A percentile compares a stretch with the other conserved stretches of the same genome.
phyloP scores from a whole-genome alignment of 2,888 invertebrate species.

The Elysia crispata region DNA sequence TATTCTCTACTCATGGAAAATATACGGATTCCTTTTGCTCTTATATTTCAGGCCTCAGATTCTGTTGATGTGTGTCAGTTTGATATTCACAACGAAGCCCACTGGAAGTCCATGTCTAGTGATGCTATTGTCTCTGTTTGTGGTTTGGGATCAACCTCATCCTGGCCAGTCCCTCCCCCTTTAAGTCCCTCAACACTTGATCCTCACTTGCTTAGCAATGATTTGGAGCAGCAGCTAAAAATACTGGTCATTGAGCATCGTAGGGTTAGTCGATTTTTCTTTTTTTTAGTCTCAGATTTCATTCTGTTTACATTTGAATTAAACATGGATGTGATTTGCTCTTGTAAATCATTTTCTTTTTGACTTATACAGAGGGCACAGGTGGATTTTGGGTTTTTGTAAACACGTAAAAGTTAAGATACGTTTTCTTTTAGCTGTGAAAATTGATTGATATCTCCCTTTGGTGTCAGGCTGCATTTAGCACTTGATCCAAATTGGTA shows the following conservation, averaged over 20 bases:
- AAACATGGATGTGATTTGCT: too few relatives aligned
- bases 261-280: conserved; percentile 60
- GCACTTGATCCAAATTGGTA: too few relatives aligned
- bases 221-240: conserved; percentile 75
- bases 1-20: too few relatives aligned
- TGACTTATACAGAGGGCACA: too few relatives aligned
- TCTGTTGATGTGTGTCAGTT: conserved; percentile 75
- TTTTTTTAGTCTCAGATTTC: too few relatives aligned
- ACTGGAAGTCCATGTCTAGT: conserved; percentile 77
- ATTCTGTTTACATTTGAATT: not conserved
- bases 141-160: conserved; percentile 60
- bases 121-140: conserved; percentile 76
- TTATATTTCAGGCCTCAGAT: conserved; percentile 69
- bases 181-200: conserved; percentile 69
- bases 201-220: conserved; percentile 70
- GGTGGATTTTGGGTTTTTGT: too few relatives aligned
- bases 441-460: too few relatives aligned
- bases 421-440: too few relatives aligned
- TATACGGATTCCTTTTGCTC: too few relatives aligned
- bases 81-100: conserved; percentile 71
- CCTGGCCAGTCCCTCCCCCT: conserved; percentile 72
- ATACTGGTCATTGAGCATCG: conserved; percentile 72
- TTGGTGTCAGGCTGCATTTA: too few relatives aligned
- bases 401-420: too few relatives aligned
- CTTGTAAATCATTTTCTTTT: too few relatives aligned